Evolutionary conservation across 2,113 vertebrate species (phyloP), one percentile per base, ranked within the genome.

Genomic region (Eolophus roseicapilla): DNA sequence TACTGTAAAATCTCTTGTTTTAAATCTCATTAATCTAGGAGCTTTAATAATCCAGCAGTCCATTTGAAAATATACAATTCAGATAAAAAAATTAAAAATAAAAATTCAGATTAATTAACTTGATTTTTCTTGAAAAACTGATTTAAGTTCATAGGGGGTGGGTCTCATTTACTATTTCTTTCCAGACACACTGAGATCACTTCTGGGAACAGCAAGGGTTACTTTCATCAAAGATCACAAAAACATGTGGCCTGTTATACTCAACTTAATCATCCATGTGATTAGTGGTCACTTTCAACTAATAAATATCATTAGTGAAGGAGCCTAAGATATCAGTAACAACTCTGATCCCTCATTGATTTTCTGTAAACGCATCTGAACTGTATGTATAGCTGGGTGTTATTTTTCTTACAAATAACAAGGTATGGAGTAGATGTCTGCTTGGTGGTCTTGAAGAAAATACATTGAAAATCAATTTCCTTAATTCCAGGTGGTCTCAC

Each of bases 1-100:
- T 96, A 35, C 47, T 67, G 80, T 50, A 93, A 97, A 96, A 94
- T 77, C 44, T 95, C 17, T 82, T 95, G 86, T 82, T 94, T 95
- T 57, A 92, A 85, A 37, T 94, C 35, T 95, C 78, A 82, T 95
- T 95, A 90, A 82, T 92, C 43, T 90, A 76, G 41, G 82, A 88
- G 31, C 5, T 80, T 62, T 91, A 91, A 88, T 60, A 85, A 78
- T 46, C 11, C 41, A 85, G 6, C 3, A 78, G 13, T 28, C 16
- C 5, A 16, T 88, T 71, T 64, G 17, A 82, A 93, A 94, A 64
- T 28, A 1, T 19, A 0, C 3, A 68, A 80, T 92, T 82, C 7
- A 41, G 39, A 41, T 41, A 41, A 41, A 41, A 41, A 41, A 41
- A 41, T 41, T 41, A 12, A 41, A 41, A 41, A 41, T 73, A 89